Conservation (phyloP, 2,888 invertebrate genomes). For the Thelaira solivaga region DNA sequence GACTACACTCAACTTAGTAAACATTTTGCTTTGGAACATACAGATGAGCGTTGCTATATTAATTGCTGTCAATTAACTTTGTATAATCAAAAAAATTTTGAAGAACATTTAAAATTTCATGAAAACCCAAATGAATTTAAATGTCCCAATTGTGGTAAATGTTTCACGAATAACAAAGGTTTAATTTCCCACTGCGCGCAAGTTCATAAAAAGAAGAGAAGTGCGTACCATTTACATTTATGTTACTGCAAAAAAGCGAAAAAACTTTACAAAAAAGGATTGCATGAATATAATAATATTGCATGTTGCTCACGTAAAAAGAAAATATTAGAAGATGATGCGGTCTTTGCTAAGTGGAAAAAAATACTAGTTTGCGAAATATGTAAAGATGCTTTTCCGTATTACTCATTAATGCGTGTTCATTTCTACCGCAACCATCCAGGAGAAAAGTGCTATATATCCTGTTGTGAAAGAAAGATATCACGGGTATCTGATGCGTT, state of each 20-base stretch:
- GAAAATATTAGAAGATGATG: slow-evolving; percentile 52
- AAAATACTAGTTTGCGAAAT: slow-evolving; percentile 60
- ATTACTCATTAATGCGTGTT: slow-evolving; percentile 58
- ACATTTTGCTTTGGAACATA: slow-evolving; percentile 32
- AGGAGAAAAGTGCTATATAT: slow-evolving; percentile 58
- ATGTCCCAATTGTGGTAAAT: slow-evolving; percentile 42
- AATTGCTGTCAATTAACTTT: slow-evolving; percentile 25
- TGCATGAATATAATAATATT: slow-evolving; percentile 13
- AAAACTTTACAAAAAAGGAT: not conserved
- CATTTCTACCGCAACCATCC: slow-evolving; percentile 64
- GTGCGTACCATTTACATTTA: slow-evolving; percentile 37
- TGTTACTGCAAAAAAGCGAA: slow-evolving; percentile 32
- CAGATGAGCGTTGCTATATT: slow-evolving; percentile 27
- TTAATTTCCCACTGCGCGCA: slow-evolving; percentile 32
- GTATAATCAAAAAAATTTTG: not conserved
- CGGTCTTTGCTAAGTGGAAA: slow-evolving; percentile 51
- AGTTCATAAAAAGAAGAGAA: slow-evolving; percentile 25
- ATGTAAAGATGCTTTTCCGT: slow-evolving; percentile 47
- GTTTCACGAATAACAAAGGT: slow-evolving; percentile 56
- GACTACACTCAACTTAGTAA: slow-evolving; percentile 9
- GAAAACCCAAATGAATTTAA: slow-evolving; percentile 19
- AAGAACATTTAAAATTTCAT: slow-evolving; percentile 30
- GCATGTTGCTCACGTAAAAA: slow-evolving; percentile 47
- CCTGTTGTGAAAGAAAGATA: slow-evolving; percentile 65
- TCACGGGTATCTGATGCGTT: slow-evolving; percentile 62